Percentiles rank a stretch among this genome's conserved stretches.
Conservation (phyloP, 2,888 invertebrate genomes). For the Trachelus stipa region DNA sequence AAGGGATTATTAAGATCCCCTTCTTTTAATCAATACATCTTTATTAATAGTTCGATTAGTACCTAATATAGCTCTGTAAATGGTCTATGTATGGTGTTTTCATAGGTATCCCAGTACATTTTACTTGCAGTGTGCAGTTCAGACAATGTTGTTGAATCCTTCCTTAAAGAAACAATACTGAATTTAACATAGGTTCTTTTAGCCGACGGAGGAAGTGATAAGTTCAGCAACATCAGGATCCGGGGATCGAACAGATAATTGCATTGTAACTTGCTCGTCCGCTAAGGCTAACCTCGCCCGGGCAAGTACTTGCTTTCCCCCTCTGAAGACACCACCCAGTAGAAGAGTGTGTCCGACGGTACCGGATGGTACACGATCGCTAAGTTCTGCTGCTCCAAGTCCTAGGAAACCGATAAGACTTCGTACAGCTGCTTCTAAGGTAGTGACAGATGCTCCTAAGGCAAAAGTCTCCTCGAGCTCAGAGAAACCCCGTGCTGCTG, state of each 20-base stretch:
- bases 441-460: conserved; percentile 79
- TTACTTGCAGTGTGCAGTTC: background rate
- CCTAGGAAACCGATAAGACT: conserved; percentile 87
- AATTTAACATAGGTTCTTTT: conserved; percentile 46
- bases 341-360: conserved; percentile 84
- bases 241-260: conserved; percentile 88
- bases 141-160: background rate
- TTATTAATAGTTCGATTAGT: background rate
- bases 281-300: conserved; percentile 85
- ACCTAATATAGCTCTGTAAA: background rate
- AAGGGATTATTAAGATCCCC: background rate
- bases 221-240: conserved; percentile 89
- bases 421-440: conserved; percentile 85
- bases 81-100: background rate
- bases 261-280: conserved; percentile 90
- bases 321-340: conserved; percentile 89
- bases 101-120: background rate
- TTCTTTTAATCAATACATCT: background rate
- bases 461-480: conserved; percentile 95
- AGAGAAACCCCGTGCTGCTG: conserved; percentile 66
- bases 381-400: conserved; percentile 85
- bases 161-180: background rate
- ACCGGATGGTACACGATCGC: conserved; percentile 85
- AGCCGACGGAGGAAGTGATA: conserved; percentile 87
- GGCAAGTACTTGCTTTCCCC: conserved; percentile 90